phyloP scores from a whole-genome alignment of 2,888 invertebrate species.

The Cerastis rubricosa region DNA sequence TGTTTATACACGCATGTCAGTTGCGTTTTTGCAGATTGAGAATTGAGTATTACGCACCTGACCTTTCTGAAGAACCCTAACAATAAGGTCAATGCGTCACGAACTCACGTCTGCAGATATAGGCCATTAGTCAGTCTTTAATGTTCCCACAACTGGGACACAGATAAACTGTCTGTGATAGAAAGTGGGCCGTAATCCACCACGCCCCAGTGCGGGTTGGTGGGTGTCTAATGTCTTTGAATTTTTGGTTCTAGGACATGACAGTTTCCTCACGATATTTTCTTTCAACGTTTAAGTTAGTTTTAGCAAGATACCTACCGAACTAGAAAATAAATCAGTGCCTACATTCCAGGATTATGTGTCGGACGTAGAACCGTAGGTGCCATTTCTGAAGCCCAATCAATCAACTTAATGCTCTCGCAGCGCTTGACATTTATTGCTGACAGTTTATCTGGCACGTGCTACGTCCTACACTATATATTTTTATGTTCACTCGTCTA shows the following conservation, averaged over 20 bases:
- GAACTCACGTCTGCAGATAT: too few relatives aligned
- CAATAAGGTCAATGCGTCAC: too few relatives aligned
- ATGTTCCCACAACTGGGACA: too few relatives aligned
- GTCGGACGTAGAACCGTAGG: background rate
- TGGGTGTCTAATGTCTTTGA: background rate
- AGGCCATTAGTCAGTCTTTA: background rate
- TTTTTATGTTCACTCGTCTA: background rate
- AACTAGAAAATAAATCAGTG: background rate
- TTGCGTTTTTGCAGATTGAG: background rate
- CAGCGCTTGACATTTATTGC: slow-evolving; percentile 20
- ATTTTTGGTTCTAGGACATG: background rate
- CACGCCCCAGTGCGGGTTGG: background rate
- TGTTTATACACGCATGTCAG: background rate
- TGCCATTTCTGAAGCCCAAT: slow-evolving; percentile 6
- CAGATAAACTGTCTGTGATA: background rate
- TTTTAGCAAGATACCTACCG: background rate
- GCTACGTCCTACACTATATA: background rate
- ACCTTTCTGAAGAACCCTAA: background rate
- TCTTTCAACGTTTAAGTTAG: background rate
- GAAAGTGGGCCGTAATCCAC: background rate
- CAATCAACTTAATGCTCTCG: slow-evolving; percentile 19
- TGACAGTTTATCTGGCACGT: slow-evolving; percentile 10
- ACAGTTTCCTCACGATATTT: background rate
- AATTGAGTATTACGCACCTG: background rate
- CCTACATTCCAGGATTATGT: background rate